phyloP scores from a whole-genome alignment of 1,140 invertebrate species.

The Drosophila pandora region DNA sequence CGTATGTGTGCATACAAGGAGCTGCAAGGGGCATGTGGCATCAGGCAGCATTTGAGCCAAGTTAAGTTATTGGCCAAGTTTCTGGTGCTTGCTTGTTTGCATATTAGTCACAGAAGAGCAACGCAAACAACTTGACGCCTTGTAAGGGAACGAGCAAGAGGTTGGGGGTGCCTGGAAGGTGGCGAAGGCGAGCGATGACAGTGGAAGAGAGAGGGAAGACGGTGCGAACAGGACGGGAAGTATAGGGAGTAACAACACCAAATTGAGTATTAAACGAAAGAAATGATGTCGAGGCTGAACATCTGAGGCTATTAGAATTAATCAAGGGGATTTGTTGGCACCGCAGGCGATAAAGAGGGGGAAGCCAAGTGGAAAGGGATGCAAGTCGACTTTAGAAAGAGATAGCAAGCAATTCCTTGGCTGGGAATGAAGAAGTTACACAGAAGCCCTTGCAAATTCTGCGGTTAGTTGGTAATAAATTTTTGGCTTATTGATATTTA shows the following conservation, averaged over 20 bases:
- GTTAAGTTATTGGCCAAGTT: constrained; percentile 74
- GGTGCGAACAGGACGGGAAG: neutral
- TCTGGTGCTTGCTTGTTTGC: constrained; percentile 69
- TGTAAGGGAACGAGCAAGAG: constrained; percentile 10
- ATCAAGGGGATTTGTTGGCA: constrained; percentile 77
- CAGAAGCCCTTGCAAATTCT: constrained; percentile 52
- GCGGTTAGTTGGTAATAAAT: constrained; percentile 76
- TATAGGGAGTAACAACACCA: constrained; percentile 54
- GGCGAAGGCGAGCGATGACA: neutral
- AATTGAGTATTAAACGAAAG: constrained; percentile 80
- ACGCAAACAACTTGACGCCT: constrained; percentile 52
- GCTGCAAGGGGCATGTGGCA: constrained; percentile 17
- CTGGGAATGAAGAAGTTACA: constrained; percentile 3
- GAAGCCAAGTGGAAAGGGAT: neutral
- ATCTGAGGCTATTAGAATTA: constrained; percentile 82
- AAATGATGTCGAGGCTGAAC: constrained; percentile 74
- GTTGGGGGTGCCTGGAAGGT: neutral
- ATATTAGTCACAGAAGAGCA: constrained; percentile 75
- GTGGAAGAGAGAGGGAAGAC: constrained; percentile 3
- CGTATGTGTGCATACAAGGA: neutral
- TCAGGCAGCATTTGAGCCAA: constrained; percentile 64
- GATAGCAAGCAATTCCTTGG: constrained; percentile 10
- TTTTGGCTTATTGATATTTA: constrained; percentile 80
- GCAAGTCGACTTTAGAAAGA: neutral
- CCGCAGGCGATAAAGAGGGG: constrained; percentile 46